Percentiles rank a stretch among this genome's conserved stretches.
These are phyloP conservation scores for Cancer borealis DNA, from an alignment of 2,888 invertebrate species.

Conservation along the genomic window DNA sequence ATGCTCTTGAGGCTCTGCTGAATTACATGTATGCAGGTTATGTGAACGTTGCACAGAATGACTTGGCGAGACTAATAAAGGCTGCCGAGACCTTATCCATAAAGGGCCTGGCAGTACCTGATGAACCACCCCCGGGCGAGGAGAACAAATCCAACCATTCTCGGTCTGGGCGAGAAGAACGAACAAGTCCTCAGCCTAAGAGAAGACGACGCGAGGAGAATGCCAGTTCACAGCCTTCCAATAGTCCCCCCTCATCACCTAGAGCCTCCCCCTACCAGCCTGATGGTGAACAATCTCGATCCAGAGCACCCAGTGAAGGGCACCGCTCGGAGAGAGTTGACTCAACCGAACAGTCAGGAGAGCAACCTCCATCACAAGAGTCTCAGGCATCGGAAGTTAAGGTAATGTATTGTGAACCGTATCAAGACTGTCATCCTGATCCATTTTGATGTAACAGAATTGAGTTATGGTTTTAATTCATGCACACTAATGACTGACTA, in stretches of 20 bases:
- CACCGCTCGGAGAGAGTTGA: constrained; percentile 58
- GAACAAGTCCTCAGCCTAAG: constrained; percentile 71
- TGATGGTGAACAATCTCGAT: constrained; percentile 65
- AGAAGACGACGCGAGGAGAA: constrained; percentile 72
- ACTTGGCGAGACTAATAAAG: constrained; percentile 75
- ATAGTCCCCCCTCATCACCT: constrained; percentile 66
- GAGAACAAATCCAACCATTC: constrained; percentile 56
- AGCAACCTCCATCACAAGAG: constrained; percentile 60
- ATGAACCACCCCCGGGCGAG: constrained; percentile 68
- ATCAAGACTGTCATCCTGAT: neutral
- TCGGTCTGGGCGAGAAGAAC: constrained; percentile 52
- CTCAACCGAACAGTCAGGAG: constrained; percentile 19
- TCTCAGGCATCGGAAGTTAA: constrained; percentile 68
- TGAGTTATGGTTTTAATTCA: neutral
- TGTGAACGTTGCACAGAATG: constrained; percentile 74
- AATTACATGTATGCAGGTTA: constrained; percentile 77
- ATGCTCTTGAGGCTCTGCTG: constrained; percentile 76
- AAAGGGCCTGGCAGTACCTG: constrained; percentile 76
- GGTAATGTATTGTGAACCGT: neutral
- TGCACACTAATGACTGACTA: neutral
- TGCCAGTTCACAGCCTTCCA: constrained; percentile 68
- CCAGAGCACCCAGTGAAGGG: constrained; percentile 62
- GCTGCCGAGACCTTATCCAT: constrained; percentile 76
- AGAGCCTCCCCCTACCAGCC: constrained; percentile 60
- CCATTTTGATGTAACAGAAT: neutral